A percentile compares a stretch with the other conserved stretches of the same genome.
Evolutionary conservation across 1,140 invertebrate genomes (phyloP).

Genomic region (Bombus vancouverensis): DNA sequence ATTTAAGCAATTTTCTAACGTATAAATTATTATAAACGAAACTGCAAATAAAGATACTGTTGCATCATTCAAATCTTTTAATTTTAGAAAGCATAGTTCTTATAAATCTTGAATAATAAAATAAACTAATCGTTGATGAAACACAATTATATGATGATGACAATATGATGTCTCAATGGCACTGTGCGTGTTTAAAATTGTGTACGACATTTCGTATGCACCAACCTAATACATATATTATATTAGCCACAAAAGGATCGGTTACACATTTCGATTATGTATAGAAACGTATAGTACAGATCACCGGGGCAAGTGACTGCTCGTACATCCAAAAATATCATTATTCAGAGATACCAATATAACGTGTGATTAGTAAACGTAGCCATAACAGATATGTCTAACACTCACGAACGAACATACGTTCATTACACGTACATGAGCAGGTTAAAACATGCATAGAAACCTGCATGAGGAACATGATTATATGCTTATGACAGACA

Average conservation of each 20-base stretch:
- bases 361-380: conserved; percentile 12
- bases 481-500: conserved; percentile 46
- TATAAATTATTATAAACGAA: background rate
- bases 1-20: background rate
- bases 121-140: background rate
- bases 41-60: background rate
- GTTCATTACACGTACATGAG: background rate
- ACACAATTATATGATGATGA: background rate
- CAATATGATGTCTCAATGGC: no score
- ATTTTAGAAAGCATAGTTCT: background rate
- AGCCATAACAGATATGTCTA: conserved; percentile 13
- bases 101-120: background rate
- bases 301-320: background rate
- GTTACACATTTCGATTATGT: background rate
- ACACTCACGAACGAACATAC: background rate
- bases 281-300: background rate
- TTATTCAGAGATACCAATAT: background rate
- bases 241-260: no score
- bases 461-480: conserved; percentile 18
- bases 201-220: no score
- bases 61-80: background rate
- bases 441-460: conserved; percentile 31
- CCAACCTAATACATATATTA: no score
- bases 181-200: no score
- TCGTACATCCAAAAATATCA: background rate